Evolutionary conservation across 37 sponge, comb jelly and placozoan species (phyloP).

Genomic region (Beroe ovata): DNA sequence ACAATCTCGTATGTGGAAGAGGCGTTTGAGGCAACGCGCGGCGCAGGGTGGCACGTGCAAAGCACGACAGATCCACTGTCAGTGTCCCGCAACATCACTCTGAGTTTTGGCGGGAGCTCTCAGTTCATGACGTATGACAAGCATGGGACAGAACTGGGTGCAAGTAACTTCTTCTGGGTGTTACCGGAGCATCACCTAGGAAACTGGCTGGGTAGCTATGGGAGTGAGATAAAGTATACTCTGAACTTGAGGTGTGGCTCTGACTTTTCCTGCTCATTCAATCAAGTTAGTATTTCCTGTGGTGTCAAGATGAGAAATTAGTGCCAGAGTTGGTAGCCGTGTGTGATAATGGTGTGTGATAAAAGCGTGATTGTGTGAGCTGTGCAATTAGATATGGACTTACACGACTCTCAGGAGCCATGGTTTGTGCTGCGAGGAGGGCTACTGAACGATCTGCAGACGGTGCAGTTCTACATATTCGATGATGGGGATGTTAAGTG

Average conservation of each 20-base stretch:
- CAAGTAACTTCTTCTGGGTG: conserved; percentile 57
- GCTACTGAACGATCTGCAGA: neutral
- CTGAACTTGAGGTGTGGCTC: conserved; percentile 62
- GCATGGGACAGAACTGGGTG: neutral
- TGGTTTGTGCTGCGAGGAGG: conserved; percentile 43
- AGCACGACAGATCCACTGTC: neutral
- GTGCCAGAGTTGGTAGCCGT: too few relatives aligned
- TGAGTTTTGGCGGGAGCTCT: conserved; percentile 6
- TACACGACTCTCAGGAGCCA: conserved; percentile 55
- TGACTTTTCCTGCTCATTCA: conserved; percentile 36
- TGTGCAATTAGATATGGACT: too few relatives aligned
- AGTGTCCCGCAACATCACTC: neutral
- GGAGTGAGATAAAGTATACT: neutral
- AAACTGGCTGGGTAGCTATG: conserved; percentile 36
- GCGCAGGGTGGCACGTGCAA: conserved; percentile 28
- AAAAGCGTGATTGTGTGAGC: too few relatives aligned
- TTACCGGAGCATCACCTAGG: conserved; percentile 9
- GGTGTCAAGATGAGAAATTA: too few relatives aligned
- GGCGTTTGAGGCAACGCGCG: conserved; percentile 64
- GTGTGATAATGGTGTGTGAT: too few relatives aligned
- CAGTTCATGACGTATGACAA: conserved; percentile 20
- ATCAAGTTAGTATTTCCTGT: conserved; percentile 49
- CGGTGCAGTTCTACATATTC: conserved; percentile 47
- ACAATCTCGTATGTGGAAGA: conserved; percentile 35
- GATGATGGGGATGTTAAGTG: conserved; percentile 1